Base-by-base conservation (phyloP, 1,140 invertebrate species). In the Ceratoteleas bidentatus region DNA sequence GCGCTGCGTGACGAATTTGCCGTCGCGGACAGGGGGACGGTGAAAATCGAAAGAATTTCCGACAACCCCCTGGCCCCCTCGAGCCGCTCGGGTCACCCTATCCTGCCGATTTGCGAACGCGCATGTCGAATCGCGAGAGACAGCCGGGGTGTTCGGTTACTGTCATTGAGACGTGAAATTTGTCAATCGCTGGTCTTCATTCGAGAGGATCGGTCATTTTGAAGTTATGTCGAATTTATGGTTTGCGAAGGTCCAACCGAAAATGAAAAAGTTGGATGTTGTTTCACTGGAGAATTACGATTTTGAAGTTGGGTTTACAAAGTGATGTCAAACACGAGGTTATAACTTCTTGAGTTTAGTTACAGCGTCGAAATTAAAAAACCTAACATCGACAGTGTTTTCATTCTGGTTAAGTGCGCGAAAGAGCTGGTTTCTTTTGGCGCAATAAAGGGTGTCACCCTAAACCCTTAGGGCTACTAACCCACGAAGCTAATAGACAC, bases 401-500 rank as follows among this genome's bases (percentile, higher is more conserved):
- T 10, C 14, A 34, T 47, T 7, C 57, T 58, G 61, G 38, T 57
- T 65, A 72, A 53, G 11, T 53, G n/a, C 6, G 13, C 4, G 76
- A 77, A 54, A 64, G 56, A 56, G 61, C 9, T 68, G 45, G 52
- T 47, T 78, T 77, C 64, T 78, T 50, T 70, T 45, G 70, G 72
- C 73, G 80, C 81, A 84, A 85, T 84, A 86, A 88, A 85, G 87
- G 84, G 86, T 78, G 84, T 65, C 69, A 83, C 81, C 82, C 77
- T 81, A 84, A 85, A 78, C 77, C 62, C 68, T 80, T 78, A 2
- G 52, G 0, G 15, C 16, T 60, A 15, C 64, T 78, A 75, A 54
- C 33, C 53, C 34, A 89, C 88, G 87, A 85, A 79, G 77, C 87
- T 90, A 90, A 90, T 90, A 89, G 87, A 90, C 89, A 90, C 88